A percentile compares a stretch with the other conserved stretches of the same genome.
phyloP scores from a whole-genome alignment of 2,113 vertebrate species.

The Paraplagusia blochii region DNA sequence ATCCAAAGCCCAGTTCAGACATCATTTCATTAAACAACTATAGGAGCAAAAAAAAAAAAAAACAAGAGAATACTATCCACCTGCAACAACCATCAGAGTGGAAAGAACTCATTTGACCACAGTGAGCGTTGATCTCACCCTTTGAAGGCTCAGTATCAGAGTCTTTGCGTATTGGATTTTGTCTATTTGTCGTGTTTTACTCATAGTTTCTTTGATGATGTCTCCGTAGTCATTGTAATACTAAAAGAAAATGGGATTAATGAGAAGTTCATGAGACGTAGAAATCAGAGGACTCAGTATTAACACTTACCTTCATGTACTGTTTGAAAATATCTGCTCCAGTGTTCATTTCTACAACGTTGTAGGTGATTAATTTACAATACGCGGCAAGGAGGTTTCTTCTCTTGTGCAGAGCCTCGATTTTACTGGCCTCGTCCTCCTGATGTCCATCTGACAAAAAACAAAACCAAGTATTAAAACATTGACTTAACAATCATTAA shows the following conservation, averaged over 20 bases:
- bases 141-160: constrained; percentile 92
- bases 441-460: constrained; percentile 86
- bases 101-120: background rate
- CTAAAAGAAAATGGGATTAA: constrained; percentile 65
- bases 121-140: constrained; percentile 75
- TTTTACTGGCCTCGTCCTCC: constrained; percentile 96
- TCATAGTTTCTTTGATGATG: constrained; percentile 98
- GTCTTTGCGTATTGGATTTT: constrained; percentile 98
- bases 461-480: background rate
- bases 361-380: constrained; percentile 96
- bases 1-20: constrained; percentile 87
- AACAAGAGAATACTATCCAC: background rate
- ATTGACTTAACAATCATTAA: no score
- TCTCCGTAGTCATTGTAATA: constrained; percentile 98
- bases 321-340: constrained; percentile 98
- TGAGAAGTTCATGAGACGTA: background rate
- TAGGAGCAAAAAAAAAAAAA: constrained; percentile 7
- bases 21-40: constrained; percentile 97
- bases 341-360: constrained; percentile 95
- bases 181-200: constrained; percentile 95
- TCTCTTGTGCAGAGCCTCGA: constrained; percentile 95
- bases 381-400: constrained; percentile 95
- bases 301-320: constrained; percentile 90
- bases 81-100: background rate
- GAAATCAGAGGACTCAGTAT: background rate